Conservation (phyloP, 2,888 invertebrate species). For the Anarsia innoxiella region DNA sequence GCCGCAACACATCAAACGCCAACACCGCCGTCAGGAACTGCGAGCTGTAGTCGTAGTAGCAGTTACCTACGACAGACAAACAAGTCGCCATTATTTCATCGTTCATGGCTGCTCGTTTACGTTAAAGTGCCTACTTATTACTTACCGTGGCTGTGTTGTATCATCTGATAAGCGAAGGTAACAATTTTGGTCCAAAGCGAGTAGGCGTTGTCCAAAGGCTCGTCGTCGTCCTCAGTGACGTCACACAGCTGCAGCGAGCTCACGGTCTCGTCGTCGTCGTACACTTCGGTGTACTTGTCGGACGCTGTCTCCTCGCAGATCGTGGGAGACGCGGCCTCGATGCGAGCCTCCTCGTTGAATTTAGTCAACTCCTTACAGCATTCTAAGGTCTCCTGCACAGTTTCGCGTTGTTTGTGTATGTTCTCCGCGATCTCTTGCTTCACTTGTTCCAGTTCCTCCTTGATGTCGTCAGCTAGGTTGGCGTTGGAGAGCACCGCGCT, state of each 20-base stretch:
- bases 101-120: neutral
- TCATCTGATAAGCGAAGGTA: constrained; percentile 54
- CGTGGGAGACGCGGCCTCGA: neutral
- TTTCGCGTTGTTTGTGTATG: constrained; percentile 40
- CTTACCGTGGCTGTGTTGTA: constrained; percentile 53
- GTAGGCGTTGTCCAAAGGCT: constrained; percentile 22
- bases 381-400: constrained; percentile 42
- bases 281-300: constrained; percentile 2
- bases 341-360: constrained; percentile 22
- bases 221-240: neutral
- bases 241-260: constrained; percentile 3
- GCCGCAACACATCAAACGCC: constrained; percentile 55
- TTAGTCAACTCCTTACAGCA: constrained; percentile 38
- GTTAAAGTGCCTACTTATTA: neutral
- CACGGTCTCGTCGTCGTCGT: constrained; percentile 13
- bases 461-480: constrained; percentile 29
- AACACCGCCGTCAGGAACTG: constrained; percentile 59
- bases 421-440: constrained; percentile 36
- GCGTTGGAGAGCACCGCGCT: constrained; percentile 13
- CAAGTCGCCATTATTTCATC: neutral
- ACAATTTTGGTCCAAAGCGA: constrained; percentile 55
- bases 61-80: constrained; percentile 54
- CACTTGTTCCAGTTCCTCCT: constrained; percentile 27
- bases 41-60: constrained; percentile 58
- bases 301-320: too few relatives aligned